Conservation (phyloP, 2,888 invertebrate species). For the Ophioninae sp. region DNA sequence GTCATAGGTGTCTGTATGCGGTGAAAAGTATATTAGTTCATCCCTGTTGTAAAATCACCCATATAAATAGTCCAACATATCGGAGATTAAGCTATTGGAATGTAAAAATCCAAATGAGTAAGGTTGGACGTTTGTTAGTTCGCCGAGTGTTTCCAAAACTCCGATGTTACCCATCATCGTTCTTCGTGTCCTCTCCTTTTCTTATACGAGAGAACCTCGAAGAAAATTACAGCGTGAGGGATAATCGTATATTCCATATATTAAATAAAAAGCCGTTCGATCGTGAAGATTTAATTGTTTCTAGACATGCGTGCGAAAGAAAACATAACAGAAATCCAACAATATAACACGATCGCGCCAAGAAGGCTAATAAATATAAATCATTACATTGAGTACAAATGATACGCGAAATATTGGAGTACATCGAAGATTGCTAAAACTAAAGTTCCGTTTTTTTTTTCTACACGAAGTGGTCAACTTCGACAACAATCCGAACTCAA, state of each 20-base stretch:
- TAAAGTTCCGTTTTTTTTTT: not conserved
- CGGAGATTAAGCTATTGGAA: not conserved
- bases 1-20: not conserved
- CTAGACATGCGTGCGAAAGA: not conserved
- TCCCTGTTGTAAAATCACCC: no score
- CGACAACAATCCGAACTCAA: not conserved
- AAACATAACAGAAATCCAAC: slow-evolving; percentile 3
- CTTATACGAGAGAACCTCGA: not conserved
- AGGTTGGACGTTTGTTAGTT: not conserved
- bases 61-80: not conserved
- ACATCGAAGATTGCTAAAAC: not conserved
- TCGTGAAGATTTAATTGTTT: slow-evolving; percentile 12
- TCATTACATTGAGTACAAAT: slow-evolving; percentile 2
- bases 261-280: not conserved
- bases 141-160: not conserved
- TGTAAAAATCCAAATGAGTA: not conserved
- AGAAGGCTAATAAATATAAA: not conserved
- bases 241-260: not conserved
- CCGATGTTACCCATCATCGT: not conserved
- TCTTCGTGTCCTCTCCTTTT: not conserved
- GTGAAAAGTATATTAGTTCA: no score
- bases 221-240: not conserved
- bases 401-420: not conserved
- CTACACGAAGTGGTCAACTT: not conserved
- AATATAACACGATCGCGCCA: not conserved